A percentile compares a stretch with the other conserved stretches of the same genome.
phyloP scores from a whole-genome alignment of 2,888 invertebrate species.

The Matsumyia berberina region DNA sequence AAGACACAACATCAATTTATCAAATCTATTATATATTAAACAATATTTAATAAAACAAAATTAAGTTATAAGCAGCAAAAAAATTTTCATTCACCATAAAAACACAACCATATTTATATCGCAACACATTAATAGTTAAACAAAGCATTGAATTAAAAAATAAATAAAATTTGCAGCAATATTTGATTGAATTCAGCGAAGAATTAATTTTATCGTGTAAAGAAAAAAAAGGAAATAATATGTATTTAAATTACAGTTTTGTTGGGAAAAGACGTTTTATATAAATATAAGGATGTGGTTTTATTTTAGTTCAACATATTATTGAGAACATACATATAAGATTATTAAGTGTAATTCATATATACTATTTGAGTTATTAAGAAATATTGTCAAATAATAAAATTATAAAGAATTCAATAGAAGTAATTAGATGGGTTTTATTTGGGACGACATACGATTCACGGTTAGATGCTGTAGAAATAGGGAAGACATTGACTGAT shows the following conservation, averaged over 20 bases:
- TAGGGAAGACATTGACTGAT: too few species aligned
- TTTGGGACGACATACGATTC: neutral
- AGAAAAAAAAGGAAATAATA: constrained; percentile 1
- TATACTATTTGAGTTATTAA: constrained; percentile 43
- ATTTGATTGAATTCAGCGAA: constrained; percentile 6
- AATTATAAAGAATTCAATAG: constrained; percentile 29
- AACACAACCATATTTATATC: constrained; percentile 8
- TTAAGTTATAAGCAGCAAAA: constrained; percentile 10
- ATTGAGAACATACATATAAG: constrained; percentile 26
- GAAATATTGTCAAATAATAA: constrained; percentile 45
- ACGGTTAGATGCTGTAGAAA: too few species aligned
- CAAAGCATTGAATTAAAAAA: constrained; percentile 12
- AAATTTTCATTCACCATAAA: neutral
- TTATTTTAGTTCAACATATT: constrained; percentile 18
- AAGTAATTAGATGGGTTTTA: neutral
- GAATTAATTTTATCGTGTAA: constrained; percentile 23
- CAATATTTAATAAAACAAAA: neutral
- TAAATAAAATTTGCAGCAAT: neutral
- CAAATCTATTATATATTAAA: constrained; percentile 22
- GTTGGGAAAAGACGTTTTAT: constrained; percentile 24
- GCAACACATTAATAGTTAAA: constrained; percentile 25
- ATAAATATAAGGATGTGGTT: constrained; percentile 15
- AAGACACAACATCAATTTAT: constrained; percentile 66
- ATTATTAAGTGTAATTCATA: constrained; percentile 23
- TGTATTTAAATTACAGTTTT: constrained; percentile 14